Base-by-base conservation (phyloP, 2,888 invertebrate genomes). In the Chydorus sphaericus region DNA sequence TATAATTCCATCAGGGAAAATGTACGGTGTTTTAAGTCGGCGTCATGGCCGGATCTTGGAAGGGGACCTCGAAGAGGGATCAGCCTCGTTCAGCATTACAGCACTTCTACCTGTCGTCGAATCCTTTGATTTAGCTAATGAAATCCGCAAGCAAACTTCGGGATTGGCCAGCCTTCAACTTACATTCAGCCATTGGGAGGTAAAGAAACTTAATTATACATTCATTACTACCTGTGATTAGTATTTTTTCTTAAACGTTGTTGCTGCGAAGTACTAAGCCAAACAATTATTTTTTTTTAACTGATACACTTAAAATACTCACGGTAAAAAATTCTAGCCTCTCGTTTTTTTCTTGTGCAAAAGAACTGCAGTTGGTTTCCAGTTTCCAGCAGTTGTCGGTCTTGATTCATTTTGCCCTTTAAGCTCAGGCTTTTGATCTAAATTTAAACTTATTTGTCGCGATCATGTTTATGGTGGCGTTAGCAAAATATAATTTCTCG, bases 111-210 rank as follows among this genome's bases (percentile, higher is more conserved):
- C 98, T 0, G 94, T 98, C 28, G 83, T 93, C 5, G 98, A 99
- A 74, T 96, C 96, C 69, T 92, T 94, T 72, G 84, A 85, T 63
- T 90, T 99, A 71, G 88, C 92, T 4, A 82, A 89, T 59, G 94
- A 96, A 71, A 81, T 98, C 63, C 79, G 96, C 58, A 93, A 90
- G 63, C 85, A 90, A 70, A 97, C 97, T 23, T 94, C 94, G 58
- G 98, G 98, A 10, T 77, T 93, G 61, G 97, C 97, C 8, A 86
- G 85, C 68, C 96, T 97, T 1, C 94, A 93, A 70, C 78, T 98
- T 62, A 78, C 88, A 64, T 96, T 96, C 75, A 93, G 92, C 67
- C 96, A 97, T 71, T 99, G 96, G 88, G 94, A 97, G 84, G 89
- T 91, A 67, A 76, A 75, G 44, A 33, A 33, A 10, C n/a, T n/a